Evolutionary conservation across 2,113 vertebrate genomes (phyloP).

Genomic region (Pangasianodon hypophthalmus): DNA sequence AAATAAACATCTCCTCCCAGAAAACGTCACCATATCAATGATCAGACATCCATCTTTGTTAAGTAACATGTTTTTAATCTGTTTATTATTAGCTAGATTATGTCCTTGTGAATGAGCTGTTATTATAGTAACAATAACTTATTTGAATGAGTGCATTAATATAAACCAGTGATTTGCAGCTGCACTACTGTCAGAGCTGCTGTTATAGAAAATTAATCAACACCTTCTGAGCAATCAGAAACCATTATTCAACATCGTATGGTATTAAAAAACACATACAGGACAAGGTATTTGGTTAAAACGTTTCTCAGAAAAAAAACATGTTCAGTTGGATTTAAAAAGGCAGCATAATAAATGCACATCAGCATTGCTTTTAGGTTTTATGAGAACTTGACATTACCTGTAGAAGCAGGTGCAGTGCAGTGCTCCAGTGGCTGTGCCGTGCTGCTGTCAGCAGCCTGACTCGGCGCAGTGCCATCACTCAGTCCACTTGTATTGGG

Average conservation of each 20-base stretch:
- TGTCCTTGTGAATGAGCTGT: neutral
- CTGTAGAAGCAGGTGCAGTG: conserved; percentile 77
- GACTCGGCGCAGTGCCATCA: conserved; percentile 55
- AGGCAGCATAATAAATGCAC: neutral
- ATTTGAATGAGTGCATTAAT: neutral
- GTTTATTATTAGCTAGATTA: neutral
- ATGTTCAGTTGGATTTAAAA: neutral
- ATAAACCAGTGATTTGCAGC: neutral
- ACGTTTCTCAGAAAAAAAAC: neutral
- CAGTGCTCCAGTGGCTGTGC: conserved; percentile 65
- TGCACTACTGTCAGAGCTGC: neutral
- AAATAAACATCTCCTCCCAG: neutral
- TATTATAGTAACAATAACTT: neutral
- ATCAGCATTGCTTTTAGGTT: neutral
- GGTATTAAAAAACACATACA: neutral
- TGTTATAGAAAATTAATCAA: neutral
- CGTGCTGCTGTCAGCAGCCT: conserved; percentile 54
- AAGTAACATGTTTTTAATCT: neutral
- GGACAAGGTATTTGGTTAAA: neutral
- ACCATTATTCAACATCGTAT: neutral
- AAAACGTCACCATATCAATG: neutral
- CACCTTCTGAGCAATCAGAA: neutral
- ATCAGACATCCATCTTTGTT: neutral
- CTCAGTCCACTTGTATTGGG: conserved; percentile 55
- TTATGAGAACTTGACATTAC: conserved; percentile 66